These are phyloP conservation scores for Drosophila bifasciata DNA, from an alignment of 1,140 invertebrate genomes.

Conservation along the genomic window DNA sequence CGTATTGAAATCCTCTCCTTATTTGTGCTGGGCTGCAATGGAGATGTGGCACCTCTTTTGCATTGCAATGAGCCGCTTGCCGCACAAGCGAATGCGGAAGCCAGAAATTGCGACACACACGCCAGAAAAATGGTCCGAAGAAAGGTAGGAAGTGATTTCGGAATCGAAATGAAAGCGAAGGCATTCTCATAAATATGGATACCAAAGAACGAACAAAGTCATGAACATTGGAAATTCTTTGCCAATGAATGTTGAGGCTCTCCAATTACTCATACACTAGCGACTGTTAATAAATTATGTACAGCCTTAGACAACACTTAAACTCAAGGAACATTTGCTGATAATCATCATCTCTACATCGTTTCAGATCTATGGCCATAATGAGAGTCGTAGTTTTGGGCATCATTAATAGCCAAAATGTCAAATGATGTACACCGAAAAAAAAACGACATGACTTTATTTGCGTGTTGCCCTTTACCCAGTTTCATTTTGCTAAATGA, in stretches of 20 bases:
- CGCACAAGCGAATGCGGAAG: slow-evolving; percentile 62
- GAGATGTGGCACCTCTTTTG: slow-evolving; percentile 67
- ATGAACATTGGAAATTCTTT: slow-evolving; percentile 32
- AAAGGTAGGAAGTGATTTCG: slow-evolving; percentile 41
- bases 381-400: background rate
- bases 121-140: slow-evolving; percentile 7
- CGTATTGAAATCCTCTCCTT: slow-evolving; percentile 21
- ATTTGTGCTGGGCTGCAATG: slow-evolving; percentile 40
- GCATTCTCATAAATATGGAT: slow-evolving; percentile 19
- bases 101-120: slow-evolving; percentile 30
- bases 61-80: slow-evolving; percentile 58
- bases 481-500: slow-evolving; percentile 55
- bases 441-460: slow-evolving; percentile 34
- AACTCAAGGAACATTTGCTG: too few relatives aligned
- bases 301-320: too few relatives aligned
- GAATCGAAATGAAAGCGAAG: slow-evolving; percentile 28
- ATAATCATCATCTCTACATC: background rate
- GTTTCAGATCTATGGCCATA: background rate
- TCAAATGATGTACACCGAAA: slow-evolving; percentile 33
- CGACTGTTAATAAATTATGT: slow-evolving; percentile 8
- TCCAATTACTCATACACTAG: slow-evolving; percentile 27
- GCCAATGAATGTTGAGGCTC: slow-evolving; percentile 5
- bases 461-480: slow-evolving; percentile 67
- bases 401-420: slow-evolving; percentile 31
- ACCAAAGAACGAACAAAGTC: slow-evolving; percentile 22